These are phyloP conservation scores for Isoperla grammatica DNA, from an alignment of 2,888 invertebrate genomes.

Conservation along the genomic window DNA sequence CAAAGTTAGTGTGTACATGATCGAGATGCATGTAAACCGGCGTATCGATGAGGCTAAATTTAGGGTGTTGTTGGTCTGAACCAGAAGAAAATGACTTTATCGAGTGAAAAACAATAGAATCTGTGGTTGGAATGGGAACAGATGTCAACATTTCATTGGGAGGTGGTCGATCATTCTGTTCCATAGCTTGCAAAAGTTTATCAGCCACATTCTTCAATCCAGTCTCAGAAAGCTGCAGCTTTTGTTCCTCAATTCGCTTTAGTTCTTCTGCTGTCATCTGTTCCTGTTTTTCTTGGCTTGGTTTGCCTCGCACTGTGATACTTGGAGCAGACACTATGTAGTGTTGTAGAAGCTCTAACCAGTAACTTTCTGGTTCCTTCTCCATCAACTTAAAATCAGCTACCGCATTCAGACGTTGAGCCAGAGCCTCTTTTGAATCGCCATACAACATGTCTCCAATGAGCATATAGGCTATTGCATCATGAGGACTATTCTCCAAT, in stretches of 20 bases:
- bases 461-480: conserved; percentile 66
- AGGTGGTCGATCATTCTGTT: conserved; percentile 68
- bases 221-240: conserved; percentile 55
- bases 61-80: conserved; percentile 44
- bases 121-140: conserved; percentile 69
- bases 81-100: conserved; percentile 49
- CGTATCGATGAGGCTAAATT: conserved; percentile 56
- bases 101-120: conserved; percentile 63
- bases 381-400: conserved; percentile 55
- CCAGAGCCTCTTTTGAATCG: conserved; percentile 55
- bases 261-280: conserved; percentile 69
- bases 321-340: conserved; percentile 61
- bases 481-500: conserved; percentile 72
- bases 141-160: conserved; percentile 64
- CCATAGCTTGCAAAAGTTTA: conserved; percentile 61
- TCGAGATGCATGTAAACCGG: conserved; percentile 74
- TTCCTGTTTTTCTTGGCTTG: conserved; percentile 57
- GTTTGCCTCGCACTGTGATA: conserved; percentile 55
- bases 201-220: conserved; percentile 62
- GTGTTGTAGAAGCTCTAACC: conserved; percentile 61
- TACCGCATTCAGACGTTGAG: conserved; percentile 40
- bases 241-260: conserved; percentile 61
- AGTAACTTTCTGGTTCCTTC: conserved; percentile 58
- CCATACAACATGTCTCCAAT: conserved; percentile 84
- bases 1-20: conserved; percentile 75